These are phyloP conservation scores for Rhimphoctona megacephalus DNA, from an alignment of 2,888 invertebrate genomes.

Conservation along the genomic window DNA sequence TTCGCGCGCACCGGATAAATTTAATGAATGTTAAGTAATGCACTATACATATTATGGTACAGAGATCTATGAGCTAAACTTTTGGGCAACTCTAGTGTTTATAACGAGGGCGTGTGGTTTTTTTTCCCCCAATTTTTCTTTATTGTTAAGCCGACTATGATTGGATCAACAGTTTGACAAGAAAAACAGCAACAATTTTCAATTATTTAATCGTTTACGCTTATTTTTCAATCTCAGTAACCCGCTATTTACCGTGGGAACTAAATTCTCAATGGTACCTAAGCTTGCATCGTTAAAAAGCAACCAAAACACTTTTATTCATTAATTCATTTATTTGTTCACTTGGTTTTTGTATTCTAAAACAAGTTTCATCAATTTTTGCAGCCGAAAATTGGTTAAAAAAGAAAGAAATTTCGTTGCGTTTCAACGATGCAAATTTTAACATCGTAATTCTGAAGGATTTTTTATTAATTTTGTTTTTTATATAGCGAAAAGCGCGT, in stretches of 20 bases:
- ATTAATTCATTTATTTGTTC: background rate
- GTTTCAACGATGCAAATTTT: background rate
- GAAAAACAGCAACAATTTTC: conserved; percentile 32
- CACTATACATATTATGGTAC: conserved; percentile 50
- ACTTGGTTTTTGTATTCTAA: background rate
- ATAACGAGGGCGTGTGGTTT: background rate
- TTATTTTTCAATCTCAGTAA: conserved; percentile 6
- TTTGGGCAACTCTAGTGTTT: conserved; percentile 1
- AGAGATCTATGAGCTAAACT: conserved; percentile 12
- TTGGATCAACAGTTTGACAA: background rate
- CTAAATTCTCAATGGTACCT: background rate
- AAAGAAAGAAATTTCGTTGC: background rate
- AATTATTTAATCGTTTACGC: background rate
- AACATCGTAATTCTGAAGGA: background rate
- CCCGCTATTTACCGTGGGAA: conserved; percentile 17
- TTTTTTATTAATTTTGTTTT: background rate
- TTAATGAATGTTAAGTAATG: conserved; percentile 7
- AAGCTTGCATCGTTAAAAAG: background rate
- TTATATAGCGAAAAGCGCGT: conserved; percentile 49
- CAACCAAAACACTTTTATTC: background rate
- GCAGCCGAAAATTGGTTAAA: background rate
- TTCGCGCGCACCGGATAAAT: background rate
- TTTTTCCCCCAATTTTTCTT: conserved; percentile 3
- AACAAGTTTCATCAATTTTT: background rate
- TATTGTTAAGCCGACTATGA: background rate